Base-by-base conservation (phyloP, 2,888 invertebrate species). In the Dione vanillae region DNA sequence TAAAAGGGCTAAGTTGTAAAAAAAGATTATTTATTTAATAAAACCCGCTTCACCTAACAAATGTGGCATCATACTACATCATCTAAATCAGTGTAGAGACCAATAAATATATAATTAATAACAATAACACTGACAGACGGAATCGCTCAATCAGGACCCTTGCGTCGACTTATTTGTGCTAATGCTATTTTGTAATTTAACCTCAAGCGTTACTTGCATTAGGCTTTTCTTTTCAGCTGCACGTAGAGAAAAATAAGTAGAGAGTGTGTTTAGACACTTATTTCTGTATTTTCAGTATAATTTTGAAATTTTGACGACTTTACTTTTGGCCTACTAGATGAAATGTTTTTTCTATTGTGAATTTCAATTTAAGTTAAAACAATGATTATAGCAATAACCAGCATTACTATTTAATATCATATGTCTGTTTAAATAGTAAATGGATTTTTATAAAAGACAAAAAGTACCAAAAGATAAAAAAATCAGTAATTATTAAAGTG, bases 71-170 rank as follows among this genome's bases (percentile, higher is more conserved):
- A 27, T 27, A 27, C 2, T 27, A n/a, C n/a, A n/a, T n/a, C 37
- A 27, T 37, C 45, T 40, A 41, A 43, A 27, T n/a, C 43, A 20
- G 59, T 14, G 54, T 37, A 5, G 54, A 54, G 41, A 61, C 43
- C 59, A 88, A 89, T 89, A 86, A 88, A 89, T 86, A 83, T 75
- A 82, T 87, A 88, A 89, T 88, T 88, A 89, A 89, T 89, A 87
- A 85, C 85, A 87, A 88, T 88, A 84, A 85, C 82, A 79, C 81
- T 72, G 82, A 82, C 82, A 78, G 78, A 78, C 80, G 80, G 78
- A 80, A 82, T 85, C 82, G 83, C 83, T 85, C 84, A 87, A 88
- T 87, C 86, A 81, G 75, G 47, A 78, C 78, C 74, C 72, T 67
- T 72, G 71, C 70, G 70, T 71, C 52, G 67, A 66, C 61, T 64